A percentile compares a stretch with the other conserved stretches of the same genome.
Conservation (phyloP, 1,140 invertebrate species). For the Agrypnia vestita region DNA sequence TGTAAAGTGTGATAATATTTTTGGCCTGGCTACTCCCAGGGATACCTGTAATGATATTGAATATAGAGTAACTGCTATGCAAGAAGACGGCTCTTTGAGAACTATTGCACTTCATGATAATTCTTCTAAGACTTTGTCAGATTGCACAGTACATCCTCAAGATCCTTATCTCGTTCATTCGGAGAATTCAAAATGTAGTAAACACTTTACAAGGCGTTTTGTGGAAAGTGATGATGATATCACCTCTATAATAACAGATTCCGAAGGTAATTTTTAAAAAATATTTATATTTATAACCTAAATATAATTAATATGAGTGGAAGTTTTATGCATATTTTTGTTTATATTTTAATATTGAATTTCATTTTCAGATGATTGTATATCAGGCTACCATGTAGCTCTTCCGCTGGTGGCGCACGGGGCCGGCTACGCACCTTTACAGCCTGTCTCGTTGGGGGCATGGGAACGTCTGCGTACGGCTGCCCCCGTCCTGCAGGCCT, state of each 20-base stretch:
- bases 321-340: not conserved
- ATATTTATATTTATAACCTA: not conserved
- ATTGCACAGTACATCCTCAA: slow-evolving; percentile 68
- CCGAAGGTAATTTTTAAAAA: slow-evolving; percentile 65
- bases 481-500: slow-evolving; percentile 65
- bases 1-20: slow-evolving; percentile 63
- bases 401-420: slow-evolving; percentile 68
- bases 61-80: slow-evolving; percentile 71
- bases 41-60: slow-evolving; percentile 68
- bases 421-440: slow-evolving; percentile 66
- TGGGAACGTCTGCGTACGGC: slow-evolving; percentile 64
- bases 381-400: slow-evolving; percentile 71
- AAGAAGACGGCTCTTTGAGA: slow-evolving; percentile 71
- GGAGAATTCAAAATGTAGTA: slow-evolving; percentile 71
- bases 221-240: slow-evolving; percentile 72
- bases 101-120: slow-evolving; percentile 71
- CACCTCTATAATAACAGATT: slow-evolving; percentile 72
- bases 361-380: slow-evolving; percentile 67
- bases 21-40: slow-evolving; percentile 63
- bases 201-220: slow-evolving; percentile 71
- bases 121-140: slow-evolving; percentile 71
- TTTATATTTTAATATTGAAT: slow-evolving; percentile 17
- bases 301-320: not conserved
- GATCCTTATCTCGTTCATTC: slow-evolving; percentile 72
- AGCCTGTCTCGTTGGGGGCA: slow-evolving; percentile 66